phyloP scores from a whole-genome alignment of 2,797 vertebrate species.

The Oreonectes daqikongensis region DNA sequence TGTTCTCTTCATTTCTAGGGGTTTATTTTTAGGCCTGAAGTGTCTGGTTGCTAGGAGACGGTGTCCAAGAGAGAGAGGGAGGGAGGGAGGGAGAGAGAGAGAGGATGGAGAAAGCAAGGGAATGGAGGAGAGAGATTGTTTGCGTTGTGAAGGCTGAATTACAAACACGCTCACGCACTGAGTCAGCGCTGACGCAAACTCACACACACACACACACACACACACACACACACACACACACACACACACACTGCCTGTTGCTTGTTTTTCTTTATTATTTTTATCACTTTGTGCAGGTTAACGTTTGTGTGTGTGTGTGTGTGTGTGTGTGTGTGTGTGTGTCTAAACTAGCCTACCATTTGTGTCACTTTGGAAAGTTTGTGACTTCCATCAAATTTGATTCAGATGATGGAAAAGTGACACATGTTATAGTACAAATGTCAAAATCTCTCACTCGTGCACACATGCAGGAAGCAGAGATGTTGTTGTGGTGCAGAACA shows the following conservation, averaged over 20 bases:
- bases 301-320: neutral
- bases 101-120: conserved; percentile 63
- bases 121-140: conserved; percentile 63
- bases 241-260: conserved; percentile 61
- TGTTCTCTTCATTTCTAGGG: conserved; percentile 80
- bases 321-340: conserved; percentile 9
- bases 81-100: conserved; percentile 44
- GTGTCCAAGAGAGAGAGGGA: conserved; percentile 64
- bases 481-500: conserved; percentile 79
- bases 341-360: neutral
- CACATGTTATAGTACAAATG: conserved; percentile 40
- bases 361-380: conserved; percentile 18
- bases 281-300: conserved; percentile 31
- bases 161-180: conserved; percentile 79
- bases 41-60: conserved; percentile 85
- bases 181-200: conserved; percentile 75
- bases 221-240: conserved; percentile 25
- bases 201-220: conserved; percentile 37
- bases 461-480: conserved; percentile 72
- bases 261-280: conserved; percentile 74
- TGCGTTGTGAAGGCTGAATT: conserved; percentile 81
- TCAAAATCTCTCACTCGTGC: conserved; percentile 47
- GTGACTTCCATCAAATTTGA: conserved; percentile 22
- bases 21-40: conserved; percentile 84
- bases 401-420: conserved; percentile 36